These are phyloP conservation scores for Procambarus clarkii DNA, from an alignment of 1,140 invertebrate genomes.

Conservation along the genomic window DNA sequence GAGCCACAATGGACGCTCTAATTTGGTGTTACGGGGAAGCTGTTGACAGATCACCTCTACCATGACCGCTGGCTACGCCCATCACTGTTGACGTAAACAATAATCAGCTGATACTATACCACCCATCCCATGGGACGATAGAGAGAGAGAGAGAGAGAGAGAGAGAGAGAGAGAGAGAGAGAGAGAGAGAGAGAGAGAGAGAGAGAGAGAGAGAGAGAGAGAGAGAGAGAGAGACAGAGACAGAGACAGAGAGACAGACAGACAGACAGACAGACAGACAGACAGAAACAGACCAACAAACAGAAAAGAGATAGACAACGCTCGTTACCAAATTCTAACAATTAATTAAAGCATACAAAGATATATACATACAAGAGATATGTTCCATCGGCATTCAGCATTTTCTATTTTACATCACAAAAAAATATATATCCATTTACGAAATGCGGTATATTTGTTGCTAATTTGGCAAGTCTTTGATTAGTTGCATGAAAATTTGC, in stretches of 20 bases:
- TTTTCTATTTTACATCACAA: too few relatives aligned
- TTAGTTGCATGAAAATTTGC: too few relatives aligned
- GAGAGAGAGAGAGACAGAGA: not conserved
- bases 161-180: constrained; percentile 15
- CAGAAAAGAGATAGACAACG: too few relatives aligned
- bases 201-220: constrained; percentile 25
- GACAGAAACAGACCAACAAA: too few relatives aligned
- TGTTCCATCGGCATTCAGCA: too few relatives aligned
- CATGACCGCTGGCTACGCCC: not conserved
- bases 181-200: constrained; percentile 25
- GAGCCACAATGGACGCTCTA: not conserved
- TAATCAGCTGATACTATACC: not conserved
- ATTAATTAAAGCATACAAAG: too few relatives aligned
- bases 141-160: constrained; percentile 18
- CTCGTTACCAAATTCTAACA: too few relatives aligned
- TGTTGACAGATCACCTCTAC: not conserved
- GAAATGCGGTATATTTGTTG: too few relatives aligned
- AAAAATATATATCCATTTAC: too few relatives aligned
- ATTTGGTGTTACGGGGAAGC: not conserved
- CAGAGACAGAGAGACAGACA: not conserved
- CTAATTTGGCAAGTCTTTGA: too few relatives aligned
- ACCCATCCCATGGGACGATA: not conserved
- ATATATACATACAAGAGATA: too few relatives aligned
- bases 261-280: too few relatives aligned
- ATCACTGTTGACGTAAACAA: not conserved